Evolutionary conservation across 53 echinoderm and acorn worm genomes (phyloP), one percentile per base, ranked within the genome.

Genomic region (Echinarachnius parma): DNA sequence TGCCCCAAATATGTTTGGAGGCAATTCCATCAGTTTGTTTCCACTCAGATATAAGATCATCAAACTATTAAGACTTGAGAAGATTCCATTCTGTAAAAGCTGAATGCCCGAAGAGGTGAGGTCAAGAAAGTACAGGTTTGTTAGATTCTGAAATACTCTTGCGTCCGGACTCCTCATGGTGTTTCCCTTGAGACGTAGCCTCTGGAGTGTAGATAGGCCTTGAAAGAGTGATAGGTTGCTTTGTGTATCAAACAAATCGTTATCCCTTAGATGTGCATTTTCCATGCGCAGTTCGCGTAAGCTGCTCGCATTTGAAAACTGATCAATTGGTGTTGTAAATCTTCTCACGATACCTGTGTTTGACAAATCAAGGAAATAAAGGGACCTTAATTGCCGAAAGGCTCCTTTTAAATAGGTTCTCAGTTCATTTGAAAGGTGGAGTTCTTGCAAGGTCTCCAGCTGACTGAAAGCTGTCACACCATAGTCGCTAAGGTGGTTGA

Each of bases 271-370:
- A 10, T 49, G 10, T 4, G 50, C 50, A 9, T 9, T 9, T n/a
- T 49, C 50, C 50, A 49, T 49, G 50, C 50, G 50, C 13, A 49
- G 50, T 28, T 65, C 65, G 0, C 15, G n/a, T 16, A 65, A 23
- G 31, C 14, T 65, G 28, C 16, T 65, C 24, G 26, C 31, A 11
- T 30, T 30, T 9, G 20, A 27, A 46, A 65, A 65, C 47, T 65
- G 65, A 14, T 28, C 28, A 27, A 10, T 46, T 4, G 65, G 1
- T 0, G 9, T 4, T 19, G 4, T 4, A 14, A 5, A 45, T 46
- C 45, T 15, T 23, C 16, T n/a, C n/a, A n/a, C 2, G 47, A 47
- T 65, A 16, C 2, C 13, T 65, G 65, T 7, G 21, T 65, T 47
- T 26, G 65, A 65, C 28, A 65, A 2, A 46, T 65, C 65, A 5